These are phyloP conservation scores for Chromobotia macracanthus DNA, from an alignment of 2,797 vertebrate species.

Conservation along the genomic window DNA sequence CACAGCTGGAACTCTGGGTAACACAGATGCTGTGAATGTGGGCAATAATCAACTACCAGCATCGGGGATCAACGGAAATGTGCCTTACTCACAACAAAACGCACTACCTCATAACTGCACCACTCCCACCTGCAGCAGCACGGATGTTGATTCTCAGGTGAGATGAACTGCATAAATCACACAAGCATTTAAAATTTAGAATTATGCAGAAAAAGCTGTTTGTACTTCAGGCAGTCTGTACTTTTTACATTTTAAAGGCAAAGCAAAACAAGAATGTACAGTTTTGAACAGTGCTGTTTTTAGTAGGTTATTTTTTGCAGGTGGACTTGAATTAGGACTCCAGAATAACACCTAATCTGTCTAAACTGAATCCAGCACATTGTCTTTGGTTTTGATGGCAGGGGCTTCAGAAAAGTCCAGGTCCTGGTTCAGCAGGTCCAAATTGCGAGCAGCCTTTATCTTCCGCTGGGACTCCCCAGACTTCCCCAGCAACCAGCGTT, in stretches of 20 bases:
- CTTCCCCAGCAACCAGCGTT: slow-evolving; percentile 89
- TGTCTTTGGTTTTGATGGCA: slow-evolving; percentile 59
- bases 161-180: background rate
- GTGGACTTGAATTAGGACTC: background rate
- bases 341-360: background rate
- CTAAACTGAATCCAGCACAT: background rate
- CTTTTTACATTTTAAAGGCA: too few species aligned
- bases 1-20: slow-evolving; percentile 82
- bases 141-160: slow-evolving; percentile 88
- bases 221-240: too few species aligned
- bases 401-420: slow-evolving; percentile 99
- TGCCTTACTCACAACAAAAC: slow-evolving; percentile 99
- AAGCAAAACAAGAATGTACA: too few species aligned
- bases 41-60: slow-evolving; percentile 89
- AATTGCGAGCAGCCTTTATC: slow-evolving; percentile 95
- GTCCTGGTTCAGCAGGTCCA: slow-evolving; percentile 97
- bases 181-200: background rate
- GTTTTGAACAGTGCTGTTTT: too few species aligned
- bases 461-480: slow-evolving; percentile 91
- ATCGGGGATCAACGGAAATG: slow-evolving; percentile 95
- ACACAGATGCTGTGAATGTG: slow-evolving; percentile 86
- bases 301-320: background rate
- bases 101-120: slow-evolving; percentile 99
- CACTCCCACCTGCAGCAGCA: slow-evolving; percentile 84
- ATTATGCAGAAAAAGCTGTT: too few species aligned